These are phyloP conservation scores for Craniophora ligustri DNA, from an alignment of 2,888 invertebrate genomes.

Conservation along the genomic window DNA sequence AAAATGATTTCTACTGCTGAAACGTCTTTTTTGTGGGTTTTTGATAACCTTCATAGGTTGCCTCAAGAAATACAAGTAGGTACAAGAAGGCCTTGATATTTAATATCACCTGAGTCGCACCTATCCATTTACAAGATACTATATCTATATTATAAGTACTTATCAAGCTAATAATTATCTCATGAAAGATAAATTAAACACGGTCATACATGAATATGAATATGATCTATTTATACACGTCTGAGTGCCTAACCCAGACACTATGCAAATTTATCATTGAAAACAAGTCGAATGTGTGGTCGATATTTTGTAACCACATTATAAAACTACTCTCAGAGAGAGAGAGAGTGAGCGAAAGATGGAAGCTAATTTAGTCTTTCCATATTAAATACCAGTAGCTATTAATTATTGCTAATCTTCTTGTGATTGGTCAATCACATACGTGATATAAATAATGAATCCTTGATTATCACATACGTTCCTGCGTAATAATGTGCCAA, in stretches of 20 bases:
- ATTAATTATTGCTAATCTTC: constrained; percentile 18
- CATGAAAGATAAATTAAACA: no score
- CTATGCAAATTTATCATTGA: background rate
- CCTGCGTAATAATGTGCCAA: constrained; percentile 1
- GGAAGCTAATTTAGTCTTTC: constrained; percentile 13
- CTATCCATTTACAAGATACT: background rate
- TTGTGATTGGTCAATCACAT: constrained; percentile 18
- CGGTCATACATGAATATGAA: background rate
- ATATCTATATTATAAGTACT: background rate
- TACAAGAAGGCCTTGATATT: no score
- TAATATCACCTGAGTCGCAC: no score
- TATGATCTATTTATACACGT: background rate
- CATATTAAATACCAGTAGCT: constrained; percentile 5
- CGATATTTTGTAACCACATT: background rate
- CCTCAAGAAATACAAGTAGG: no score
- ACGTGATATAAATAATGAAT: background rate
- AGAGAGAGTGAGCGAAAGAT: no score
- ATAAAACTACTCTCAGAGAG: no score
- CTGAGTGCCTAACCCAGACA: background rate
- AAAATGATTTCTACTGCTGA: no score
- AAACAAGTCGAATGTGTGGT: background rate
- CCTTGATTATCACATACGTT: background rate
- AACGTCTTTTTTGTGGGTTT: no score
- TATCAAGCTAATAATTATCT: no score
- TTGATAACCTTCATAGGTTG: no score